These are phyloP conservation scores for Cyclopterus lumpus DNA, from an alignment of 2,797 vertebrate genomes.

Conservation along the genomic window DNA sequence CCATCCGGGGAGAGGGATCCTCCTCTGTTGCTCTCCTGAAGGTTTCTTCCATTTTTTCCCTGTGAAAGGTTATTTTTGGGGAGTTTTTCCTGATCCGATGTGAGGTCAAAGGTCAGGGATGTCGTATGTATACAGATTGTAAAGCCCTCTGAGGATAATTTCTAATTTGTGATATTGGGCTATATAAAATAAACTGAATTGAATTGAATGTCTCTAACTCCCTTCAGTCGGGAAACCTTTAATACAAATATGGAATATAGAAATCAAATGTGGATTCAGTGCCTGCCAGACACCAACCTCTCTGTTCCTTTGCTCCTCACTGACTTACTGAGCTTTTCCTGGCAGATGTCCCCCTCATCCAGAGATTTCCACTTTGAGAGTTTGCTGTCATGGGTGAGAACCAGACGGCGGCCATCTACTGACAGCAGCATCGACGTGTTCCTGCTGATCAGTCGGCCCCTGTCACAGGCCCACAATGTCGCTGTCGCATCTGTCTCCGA, in stretches of 20 bases:
- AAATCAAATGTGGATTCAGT: not conserved
- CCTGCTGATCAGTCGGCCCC: constrained; percentile 68
- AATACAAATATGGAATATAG: not conserved
- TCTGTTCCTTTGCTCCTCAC: not conserved
- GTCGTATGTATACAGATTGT: too few relatives aligned
- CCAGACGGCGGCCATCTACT: constrained; percentile 26
- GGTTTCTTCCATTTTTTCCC: too few relatives aligned
- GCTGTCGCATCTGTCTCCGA: not conserved
- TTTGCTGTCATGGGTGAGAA: constrained; percentile 54
- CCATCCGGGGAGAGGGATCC: too few relatives aligned
- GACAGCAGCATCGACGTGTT: constrained; percentile 66
- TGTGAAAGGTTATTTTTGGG: too few relatives aligned
- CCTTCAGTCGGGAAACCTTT: not conserved
- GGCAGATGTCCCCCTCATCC: constrained; percentile 78
- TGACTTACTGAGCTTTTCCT: constrained; percentile 76
- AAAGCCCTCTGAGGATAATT: too few relatives aligned
- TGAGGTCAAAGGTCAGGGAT: too few relatives aligned
- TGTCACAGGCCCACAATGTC: constrained; percentile 78
- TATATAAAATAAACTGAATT: too few relatives aligned
- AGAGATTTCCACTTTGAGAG: constrained; percentile 77
- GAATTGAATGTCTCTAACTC: too few relatives aligned
- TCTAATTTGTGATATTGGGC: too few relatives aligned
- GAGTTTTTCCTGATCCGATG: too few relatives aligned
- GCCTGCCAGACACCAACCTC: not conserved
- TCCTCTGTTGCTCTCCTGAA: too few relatives aligned